Evolutionary conservation across 2,113 vertebrate species (phyloP).

Genomic region (Trematocara macrostoma): DNA sequence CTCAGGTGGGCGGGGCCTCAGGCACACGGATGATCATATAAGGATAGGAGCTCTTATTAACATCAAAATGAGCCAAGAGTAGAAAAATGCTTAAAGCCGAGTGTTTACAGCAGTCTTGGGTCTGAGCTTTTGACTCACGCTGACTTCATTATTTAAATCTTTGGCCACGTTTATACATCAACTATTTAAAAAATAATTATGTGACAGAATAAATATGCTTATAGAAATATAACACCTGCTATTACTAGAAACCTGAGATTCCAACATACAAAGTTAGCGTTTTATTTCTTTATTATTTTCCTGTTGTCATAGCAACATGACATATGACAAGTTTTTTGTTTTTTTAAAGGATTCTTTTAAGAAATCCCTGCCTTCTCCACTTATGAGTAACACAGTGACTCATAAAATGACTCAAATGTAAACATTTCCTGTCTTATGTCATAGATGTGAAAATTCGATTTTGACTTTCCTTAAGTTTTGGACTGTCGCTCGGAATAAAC

Average conservation of each 20-base stretch:
- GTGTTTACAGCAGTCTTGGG: not conserved
- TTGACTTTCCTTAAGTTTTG: not conserved
- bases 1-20: not conserved
- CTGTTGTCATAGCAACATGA: not conserved
- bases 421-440: not conserved
- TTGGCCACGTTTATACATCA: not conserved
- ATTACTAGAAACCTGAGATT: not conserved
- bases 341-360: not conserved
- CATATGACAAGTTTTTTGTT: not conserved
- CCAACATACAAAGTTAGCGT: not conserved
- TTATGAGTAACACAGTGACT: not conserved
- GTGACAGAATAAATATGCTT: fast-evolving
- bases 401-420: not conserved
- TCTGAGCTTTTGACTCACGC: not conserved
- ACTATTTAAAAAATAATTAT: not conserved
- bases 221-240: not conserved
- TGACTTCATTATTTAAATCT: not conserved
- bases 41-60: not conserved
- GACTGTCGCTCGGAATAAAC: not conserved
- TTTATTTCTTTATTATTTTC: not conserved
- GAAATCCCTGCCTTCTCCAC: not conserved
- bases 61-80: not conserved
- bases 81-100: not conserved
- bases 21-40: fast-evolving
- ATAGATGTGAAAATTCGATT: not conserved